Evolutionary conservation across 2,113 vertebrate genomes (phyloP).

Genomic region (Macquaria ambigua): DNA sequence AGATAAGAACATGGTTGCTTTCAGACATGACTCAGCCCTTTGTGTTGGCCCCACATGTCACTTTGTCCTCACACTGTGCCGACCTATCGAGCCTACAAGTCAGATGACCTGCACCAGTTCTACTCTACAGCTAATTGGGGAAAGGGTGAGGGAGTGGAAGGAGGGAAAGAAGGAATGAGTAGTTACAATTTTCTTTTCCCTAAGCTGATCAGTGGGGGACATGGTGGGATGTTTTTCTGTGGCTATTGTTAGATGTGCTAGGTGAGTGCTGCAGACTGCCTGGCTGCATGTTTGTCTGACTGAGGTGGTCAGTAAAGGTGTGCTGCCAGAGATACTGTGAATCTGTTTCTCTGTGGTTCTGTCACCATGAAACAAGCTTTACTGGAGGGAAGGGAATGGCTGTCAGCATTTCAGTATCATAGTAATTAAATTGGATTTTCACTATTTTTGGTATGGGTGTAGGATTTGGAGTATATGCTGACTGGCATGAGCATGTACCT

Average conservation of each 20-base stretch:
- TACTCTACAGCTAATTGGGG: not conserved
- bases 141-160: not conserved
- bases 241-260: slow-evolving; percentile 62
- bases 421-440: slow-evolving; percentile 32
- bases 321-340: slow-evolving; percentile 45
- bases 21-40: slow-evolving; percentile 44
- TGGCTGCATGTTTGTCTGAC: slow-evolving; percentile 20
- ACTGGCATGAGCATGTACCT: not conserved
- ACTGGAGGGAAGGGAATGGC: not conserved
- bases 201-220: slow-evolving; percentile 23
- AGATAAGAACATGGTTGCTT: not conserved
- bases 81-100: not conserved
- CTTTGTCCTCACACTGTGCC: slow-evolving; percentile 3
- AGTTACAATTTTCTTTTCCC: slow-evolving; percentile 26
- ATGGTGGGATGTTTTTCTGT: slow-evolving; percentile 30
- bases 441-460: not conserved
- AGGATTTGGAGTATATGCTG: not conserved
- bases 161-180: not conserved
- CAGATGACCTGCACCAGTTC: not conserved
- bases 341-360: slow-evolving; percentile 37
- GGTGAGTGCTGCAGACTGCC: slow-evolving; percentile 40
- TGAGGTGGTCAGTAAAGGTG: slow-evolving; percentile 46
- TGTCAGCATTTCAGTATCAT: slow-evolving; percentile 7
- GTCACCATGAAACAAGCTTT: slow-evolving; percentile 43
- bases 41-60: slow-evolving; percentile 25